Base-by-base conservation (phyloP, 2,113 vertebrate genomes). In the Pholis gunnellus region DNA sequence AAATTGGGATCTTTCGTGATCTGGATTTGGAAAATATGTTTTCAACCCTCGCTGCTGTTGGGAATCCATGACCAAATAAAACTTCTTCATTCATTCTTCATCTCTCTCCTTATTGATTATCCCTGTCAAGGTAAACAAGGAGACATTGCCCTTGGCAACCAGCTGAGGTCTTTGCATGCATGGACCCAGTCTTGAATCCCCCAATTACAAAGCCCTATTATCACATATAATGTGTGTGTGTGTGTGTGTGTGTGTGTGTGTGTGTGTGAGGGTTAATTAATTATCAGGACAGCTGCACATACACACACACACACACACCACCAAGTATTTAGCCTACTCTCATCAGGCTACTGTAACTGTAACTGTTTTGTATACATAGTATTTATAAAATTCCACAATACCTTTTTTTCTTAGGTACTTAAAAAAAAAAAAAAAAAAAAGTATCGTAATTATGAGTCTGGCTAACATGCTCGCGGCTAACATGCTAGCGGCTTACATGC, bases 121-220 rank as follows among this genome's bases (percentile, higher is more conserved):
- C 13, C 5, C 20, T 34, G 42, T 73, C 48, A 65, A 66, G 52
- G 64, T 79, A 71, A 84, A 77, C 67, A 71, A 31, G 73, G 34
- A 87, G 72, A 60, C 61, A 59, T 73, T 6, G 73, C 48, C 69
- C 42, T 86, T 81, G 79, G 85, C 86, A 81, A 65, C 85, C 87
- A 83, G 75, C 76, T 78, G 75, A 88, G 83, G 70, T 80, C 64
- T 77, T 70, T 70, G 66, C 77, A 75, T 63, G 71, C 72, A 22
- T 25, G 1, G 70, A 76, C 75, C 63, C 61, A 72, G 42, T 68
- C 85, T 81, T 85, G 81, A 78, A 78, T 84, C 59, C 79, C 72
- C 79, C 56, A 80, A 83, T 83, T 79, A 81, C 68, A 83, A 31
- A 84, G 34, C 68, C 38, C 36, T 78, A 59, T 84, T 76, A 88